Conservation (phyloP, 2,888 invertebrate species). For the Cerastoderma edule region DNA sequence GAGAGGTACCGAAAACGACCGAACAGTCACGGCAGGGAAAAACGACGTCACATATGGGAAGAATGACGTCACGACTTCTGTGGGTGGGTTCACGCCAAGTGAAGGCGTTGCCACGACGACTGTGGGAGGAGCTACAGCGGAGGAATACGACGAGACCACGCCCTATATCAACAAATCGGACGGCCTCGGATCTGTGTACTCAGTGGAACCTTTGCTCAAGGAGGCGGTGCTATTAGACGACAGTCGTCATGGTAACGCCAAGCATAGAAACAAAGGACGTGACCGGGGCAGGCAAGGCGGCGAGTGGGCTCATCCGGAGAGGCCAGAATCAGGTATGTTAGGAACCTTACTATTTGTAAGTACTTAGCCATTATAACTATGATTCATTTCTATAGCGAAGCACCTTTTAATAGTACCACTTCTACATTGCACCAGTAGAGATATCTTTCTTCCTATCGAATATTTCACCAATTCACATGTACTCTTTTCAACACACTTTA, state of each 20-base stretch:
- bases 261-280: constrained; percentile 26
- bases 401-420: no score
- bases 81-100: not conserved
- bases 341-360: no score
- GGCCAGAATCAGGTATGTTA: constrained; percentile 46
- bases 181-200: constrained; percentile 29
- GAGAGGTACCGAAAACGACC: not conserved
- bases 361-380: no score
- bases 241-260: not conserved
- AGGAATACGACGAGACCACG: constrained; percentile 11
- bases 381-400: no score
- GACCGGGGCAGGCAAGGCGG: constrained; percentile 1
- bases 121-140: constrained; percentile 8
- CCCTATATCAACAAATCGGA: constrained; percentile 43
- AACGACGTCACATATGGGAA: no score
- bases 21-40: not conserved
- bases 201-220: constrained; percentile 31
- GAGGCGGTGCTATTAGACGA: constrained; percentile 22
- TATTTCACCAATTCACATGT: no score
- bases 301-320: constrained; percentile 16
- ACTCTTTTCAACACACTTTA: no score
- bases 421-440: no score
- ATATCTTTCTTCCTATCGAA: no score
- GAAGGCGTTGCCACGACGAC: not conserved
- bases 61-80: no score